Conservation (phyloP, 2,888 invertebrate species). For the Panopea generosa region DNA sequence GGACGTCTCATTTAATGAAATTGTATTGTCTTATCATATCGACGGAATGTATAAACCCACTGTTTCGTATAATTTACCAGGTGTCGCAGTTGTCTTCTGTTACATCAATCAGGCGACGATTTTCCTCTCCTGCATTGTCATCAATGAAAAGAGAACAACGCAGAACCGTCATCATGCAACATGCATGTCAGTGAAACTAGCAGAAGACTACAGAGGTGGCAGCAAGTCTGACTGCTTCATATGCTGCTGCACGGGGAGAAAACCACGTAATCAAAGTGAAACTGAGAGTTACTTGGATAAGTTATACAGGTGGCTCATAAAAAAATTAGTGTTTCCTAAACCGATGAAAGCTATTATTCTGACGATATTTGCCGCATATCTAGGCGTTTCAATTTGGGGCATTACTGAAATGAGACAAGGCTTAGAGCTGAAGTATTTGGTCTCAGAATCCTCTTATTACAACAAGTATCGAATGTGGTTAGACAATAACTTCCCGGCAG, state of each 20-base stretch:
- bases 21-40: too few species aligned
- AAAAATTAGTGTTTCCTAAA: constrained; percentile 56
- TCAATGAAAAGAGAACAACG: constrained; percentile 73
- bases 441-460: constrained; percentile 73
- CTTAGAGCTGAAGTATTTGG: constrained; percentile 71
- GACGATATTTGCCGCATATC: constrained; percentile 67
- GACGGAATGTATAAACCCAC: too few species aligned
- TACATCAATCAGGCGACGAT: constrained; percentile 79
- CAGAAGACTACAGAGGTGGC: neutral
- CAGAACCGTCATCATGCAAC: constrained; percentile 56
- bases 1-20: too few species aligned
- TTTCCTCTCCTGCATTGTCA: constrained; percentile 76
- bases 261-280: constrained; percentile 55
- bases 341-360: constrained; percentile 62
- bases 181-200: neutral
- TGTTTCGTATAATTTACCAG: too few species aligned
- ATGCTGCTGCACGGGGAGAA: constrained; percentile 82
- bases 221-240: constrained; percentile 7
- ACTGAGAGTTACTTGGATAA: constrained; percentile 72
- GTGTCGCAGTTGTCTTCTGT: constrained; percentile 78
- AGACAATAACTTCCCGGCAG: too few species aligned
- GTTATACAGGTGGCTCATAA: constrained; percentile 64
- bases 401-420: constrained; percentile 62
- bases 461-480: constrained; percentile 63
- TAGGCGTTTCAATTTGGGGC: constrained; percentile 67